Evolutionary conservation across 2,888 invertebrate genomes (phyloP), one percentile per base, ranked within the genome.

Genomic region (Epirrhoe tristata): DNA sequence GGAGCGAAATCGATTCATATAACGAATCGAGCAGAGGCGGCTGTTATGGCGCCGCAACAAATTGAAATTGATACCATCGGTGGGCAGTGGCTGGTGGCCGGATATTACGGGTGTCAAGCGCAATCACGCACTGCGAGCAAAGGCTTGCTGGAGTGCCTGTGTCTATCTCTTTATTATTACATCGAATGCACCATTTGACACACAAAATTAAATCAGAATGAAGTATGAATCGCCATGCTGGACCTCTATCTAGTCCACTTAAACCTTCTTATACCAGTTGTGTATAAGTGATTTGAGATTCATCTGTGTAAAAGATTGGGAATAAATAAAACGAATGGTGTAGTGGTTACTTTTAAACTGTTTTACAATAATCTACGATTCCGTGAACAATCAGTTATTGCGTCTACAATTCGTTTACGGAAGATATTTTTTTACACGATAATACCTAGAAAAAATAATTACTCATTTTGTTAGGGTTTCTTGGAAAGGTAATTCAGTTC

Each of bases 1-100:
- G 83, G 84, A 90, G 85, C 86, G 86, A 86, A 89, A 91, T 91
- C 90, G 90, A 90, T 90, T 89, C 86, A 88, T 84, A 88, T 84
- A 86, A 88, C 85, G 88, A 90, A 88, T 88, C 87, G 84, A 83
- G 87, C 77, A 84, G 87, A 87, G 84, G 86, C 87, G 86, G 87
- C 87, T 82, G 89, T 87, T 89, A 89, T 87, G 83, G 85, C 82
- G 82, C 88, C 90, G 87, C 88, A 90, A 91, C 92, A 93, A 93
- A 92, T 93, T 92, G 93, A 92, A 93, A 91, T 90, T 92, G 93
- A 93, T 93, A 93, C 89, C 88, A 91, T 92, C 91, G 87, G 87
- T 89, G 88, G 91, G 86, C 87, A 88, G 85, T 78, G 79, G 80
- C 80, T 82, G 78, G 79, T 80, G 80, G 79, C 90, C 92, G 93